A percentile compares a stretch with the other conserved stretches of the same genome.
phyloP scores from a whole-genome alignment of 2,797 vertebrate genomes.

The Carapus acus region DNA sequence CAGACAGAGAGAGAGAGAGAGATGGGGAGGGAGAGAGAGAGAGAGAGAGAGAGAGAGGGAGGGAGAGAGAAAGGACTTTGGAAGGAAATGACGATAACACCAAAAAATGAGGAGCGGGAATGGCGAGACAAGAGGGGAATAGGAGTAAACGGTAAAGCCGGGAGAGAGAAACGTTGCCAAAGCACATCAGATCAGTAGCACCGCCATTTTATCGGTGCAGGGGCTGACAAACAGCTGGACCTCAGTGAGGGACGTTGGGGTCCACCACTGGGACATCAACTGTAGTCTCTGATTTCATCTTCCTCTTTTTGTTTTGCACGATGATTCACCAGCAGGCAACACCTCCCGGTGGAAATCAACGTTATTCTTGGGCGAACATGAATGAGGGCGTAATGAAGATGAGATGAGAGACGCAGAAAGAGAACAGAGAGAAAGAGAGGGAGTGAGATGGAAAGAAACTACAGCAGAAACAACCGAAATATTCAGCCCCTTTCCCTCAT shows the following conservation, averaged over 20 bases:
- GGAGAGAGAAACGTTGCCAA: too few relatives aligned
- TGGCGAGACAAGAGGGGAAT: not conserved
- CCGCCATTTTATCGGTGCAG: too few relatives aligned
- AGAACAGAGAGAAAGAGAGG: not conserved
- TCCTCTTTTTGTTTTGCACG: too few relatives aligned
- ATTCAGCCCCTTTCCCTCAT: constrained; percentile 1
- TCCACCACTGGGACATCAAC: too few relatives aligned
- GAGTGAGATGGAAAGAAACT: not conserved
- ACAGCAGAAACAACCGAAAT: constrained; percentile 15
- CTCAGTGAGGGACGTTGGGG: too few relatives aligned
- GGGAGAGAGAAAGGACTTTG: not conserved
- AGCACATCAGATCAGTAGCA: too few relatives aligned
- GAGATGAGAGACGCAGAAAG: not conserved
- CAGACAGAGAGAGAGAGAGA: constrained; percentile 23
- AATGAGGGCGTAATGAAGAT: constrained; percentile 18
- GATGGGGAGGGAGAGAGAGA: too few relatives aligned
- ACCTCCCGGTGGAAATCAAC: constrained; percentile 5
- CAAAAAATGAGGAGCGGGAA: not conserved
- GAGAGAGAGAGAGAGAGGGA: not conserved
- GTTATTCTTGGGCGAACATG: not conserved
- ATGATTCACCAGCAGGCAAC: not conserved
- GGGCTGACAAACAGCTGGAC: constrained; percentile 5
- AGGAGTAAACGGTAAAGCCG: too few relatives aligned
- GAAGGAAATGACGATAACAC: not conserved
- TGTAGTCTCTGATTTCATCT: too few relatives aligned